Evolutionary conservation across 2,888 invertebrate genomes (phyloP).

Genomic region (Noctua fimbriata): DNA sequence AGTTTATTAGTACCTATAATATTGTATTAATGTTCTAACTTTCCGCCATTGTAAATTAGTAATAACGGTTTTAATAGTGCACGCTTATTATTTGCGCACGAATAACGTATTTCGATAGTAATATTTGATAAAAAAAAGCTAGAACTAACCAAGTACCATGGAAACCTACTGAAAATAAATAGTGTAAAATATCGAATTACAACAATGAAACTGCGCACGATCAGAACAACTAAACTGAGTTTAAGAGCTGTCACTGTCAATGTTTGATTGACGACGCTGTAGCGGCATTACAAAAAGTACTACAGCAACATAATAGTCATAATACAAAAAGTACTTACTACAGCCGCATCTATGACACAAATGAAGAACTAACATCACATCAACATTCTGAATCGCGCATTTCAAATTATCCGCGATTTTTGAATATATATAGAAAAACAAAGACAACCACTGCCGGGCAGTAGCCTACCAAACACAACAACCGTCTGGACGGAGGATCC

Average conservation of each 20-base stretch:
- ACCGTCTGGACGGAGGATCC: too few species aligned
- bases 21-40: constrained; percentile 38
- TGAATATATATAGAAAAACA: too few species aligned
- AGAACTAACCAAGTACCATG: neutral
- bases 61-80: constrained; percentile 35
- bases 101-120: constrained; percentile 4
- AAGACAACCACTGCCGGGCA: too few species aligned
- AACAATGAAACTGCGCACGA: neutral
- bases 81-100: constrained; percentile 49
- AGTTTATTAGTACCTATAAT: constrained; percentile 15
- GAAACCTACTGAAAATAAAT: neutral
- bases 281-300: neutral
- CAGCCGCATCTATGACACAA: too few species aligned
- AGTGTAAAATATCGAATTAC: neutral
- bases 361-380: too few species aligned
- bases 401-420: too few species aligned
- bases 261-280: neutral
- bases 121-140: neutral
- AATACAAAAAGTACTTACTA: neutral
- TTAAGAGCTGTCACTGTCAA: neutral
- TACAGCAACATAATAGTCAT: neutral
- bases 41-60: constrained; percentile 52
- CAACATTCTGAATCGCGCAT: too few species aligned
- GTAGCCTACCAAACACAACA: too few species aligned
- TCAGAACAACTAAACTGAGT: neutral